These are phyloP conservation scores for Eulemur albifrons DNA, from an alignment of 2,797 vertebrate genomes.

Conservation along the genomic window DNA sequence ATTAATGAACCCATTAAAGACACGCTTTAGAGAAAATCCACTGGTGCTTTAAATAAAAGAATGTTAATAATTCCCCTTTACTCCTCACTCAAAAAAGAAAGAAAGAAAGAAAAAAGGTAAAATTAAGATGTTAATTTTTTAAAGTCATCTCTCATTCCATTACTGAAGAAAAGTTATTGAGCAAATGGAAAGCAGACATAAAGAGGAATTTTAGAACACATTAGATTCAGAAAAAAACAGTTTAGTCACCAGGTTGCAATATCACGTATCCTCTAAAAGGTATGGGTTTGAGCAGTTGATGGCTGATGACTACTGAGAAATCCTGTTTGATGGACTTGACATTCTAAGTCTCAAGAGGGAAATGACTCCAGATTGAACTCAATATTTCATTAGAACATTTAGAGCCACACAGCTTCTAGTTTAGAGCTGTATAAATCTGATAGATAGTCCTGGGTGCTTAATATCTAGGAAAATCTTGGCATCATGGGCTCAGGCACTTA, in stretches of 20 bases:
- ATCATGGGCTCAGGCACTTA: neutral
- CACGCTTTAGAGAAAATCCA: conserved; percentile 41
- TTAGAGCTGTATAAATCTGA: neutral
- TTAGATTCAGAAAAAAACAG: conserved; percentile 8
- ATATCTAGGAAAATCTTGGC: conserved; percentile 11
- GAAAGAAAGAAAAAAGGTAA: neutral
- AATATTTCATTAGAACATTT: neutral
- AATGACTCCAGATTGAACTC: neutral
- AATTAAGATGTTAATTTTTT: conserved; percentile 37
- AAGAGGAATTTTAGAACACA: neutral
- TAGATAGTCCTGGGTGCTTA: neutral
- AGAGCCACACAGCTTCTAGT: neutral
- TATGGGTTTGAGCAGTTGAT: neutral
- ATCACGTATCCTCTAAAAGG: neutral
- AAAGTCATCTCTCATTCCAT: conserved; percentile 15
- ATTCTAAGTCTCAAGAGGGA: neutral
- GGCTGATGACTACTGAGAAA: neutral
- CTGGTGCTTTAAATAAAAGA: neutral
- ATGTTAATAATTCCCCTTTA: conserved; percentile 20
- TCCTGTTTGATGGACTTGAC: neutral
- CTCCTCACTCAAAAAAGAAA: neutral
- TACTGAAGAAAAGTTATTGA: conserved; percentile 9
- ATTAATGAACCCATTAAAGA: conserved; percentile 43
- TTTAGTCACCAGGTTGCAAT: neutral
- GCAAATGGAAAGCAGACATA: conserved; percentile 16